Percentiles rank a stretch among this genome's conserved stretches.
Conservation (phyloP, 2,113 vertebrate genomes). For the Neotoma lepida region DNA sequence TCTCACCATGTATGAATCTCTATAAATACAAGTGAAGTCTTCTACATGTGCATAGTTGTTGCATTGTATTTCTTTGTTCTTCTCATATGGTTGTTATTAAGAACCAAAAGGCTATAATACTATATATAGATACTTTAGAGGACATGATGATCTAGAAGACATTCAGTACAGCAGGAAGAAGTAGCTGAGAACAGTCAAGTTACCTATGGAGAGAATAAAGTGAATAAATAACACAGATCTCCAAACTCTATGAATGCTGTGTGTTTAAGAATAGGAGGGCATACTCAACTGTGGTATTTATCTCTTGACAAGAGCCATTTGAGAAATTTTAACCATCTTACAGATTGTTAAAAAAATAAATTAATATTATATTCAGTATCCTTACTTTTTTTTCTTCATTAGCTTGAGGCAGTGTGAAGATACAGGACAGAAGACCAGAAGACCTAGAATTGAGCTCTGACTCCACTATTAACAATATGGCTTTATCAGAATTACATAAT, state of each 20-base stretch:
- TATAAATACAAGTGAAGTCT: background rate
- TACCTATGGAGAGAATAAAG: background rate
- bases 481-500: background rate
- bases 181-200: background rate
- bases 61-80: constrained; percentile 1
- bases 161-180: background rate
- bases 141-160: background rate
- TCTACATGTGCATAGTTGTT: background rate
- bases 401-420: background rate
- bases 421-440: background rate
- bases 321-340: background rate
- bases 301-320: background rate
- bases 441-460: background rate
- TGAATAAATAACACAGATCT: background rate
- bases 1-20: background rate
- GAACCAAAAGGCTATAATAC: background rate
- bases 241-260: background rate
- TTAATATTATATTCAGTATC: background rate
- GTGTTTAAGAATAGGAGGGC: background rate
- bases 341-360: background rate
- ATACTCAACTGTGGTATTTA: background rate
- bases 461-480: background rate
- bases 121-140: background rate
- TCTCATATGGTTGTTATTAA: background rate
- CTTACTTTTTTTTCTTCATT: background rate